Evolutionary conservation across 1,140 invertebrate genomes (phyloP).

Genomic region (Drosophila quadrilineata): DNA sequence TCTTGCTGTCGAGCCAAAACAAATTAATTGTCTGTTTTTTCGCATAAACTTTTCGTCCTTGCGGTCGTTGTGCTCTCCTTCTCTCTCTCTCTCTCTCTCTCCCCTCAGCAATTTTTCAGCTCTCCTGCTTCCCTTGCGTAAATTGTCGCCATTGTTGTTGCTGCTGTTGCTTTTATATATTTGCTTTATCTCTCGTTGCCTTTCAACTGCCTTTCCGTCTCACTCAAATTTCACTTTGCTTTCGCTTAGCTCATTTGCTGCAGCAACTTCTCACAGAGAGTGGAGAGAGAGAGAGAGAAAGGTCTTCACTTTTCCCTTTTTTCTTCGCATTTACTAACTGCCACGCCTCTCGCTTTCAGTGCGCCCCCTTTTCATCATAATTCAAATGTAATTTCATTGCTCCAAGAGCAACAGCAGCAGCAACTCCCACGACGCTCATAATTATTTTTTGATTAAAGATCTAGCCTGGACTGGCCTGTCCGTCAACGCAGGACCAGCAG

Average conservation of each 20-base stretch:
- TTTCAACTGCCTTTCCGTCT: slow-evolving; percentile 7
- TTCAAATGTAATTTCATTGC: slow-evolving; percentile 71
- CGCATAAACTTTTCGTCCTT: slow-evolving; percentile 59
- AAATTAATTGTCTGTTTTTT: slow-evolving; percentile 76
- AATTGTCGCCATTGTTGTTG: slow-evolving; percentile 44
- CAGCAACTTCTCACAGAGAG: slow-evolving; percentile 38
- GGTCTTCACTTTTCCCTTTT: slow-evolving; percentile 10
- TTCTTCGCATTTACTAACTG: slow-evolving; percentile 50
- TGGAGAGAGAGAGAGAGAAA: neutral
- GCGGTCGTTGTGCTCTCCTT: neutral
- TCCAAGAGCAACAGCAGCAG: too few relatives aligned
- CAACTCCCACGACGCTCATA: slow-evolving; percentile 59
- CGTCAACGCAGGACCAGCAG: neutral
- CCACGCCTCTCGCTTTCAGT: neutral
- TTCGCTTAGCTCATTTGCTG: slow-evolving; percentile 72
- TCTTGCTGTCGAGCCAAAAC: slow-evolving; percentile 59
- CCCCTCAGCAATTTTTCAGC: slow-evolving; percentile 54
- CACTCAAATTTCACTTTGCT: slow-evolving; percentile 63
- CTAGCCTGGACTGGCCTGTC: slow-evolving; percentile 6
- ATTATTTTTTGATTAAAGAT: slow-evolving; percentile 78
- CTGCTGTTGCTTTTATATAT: slow-evolving; percentile 20
- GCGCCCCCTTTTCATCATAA: slow-evolving; percentile 51
- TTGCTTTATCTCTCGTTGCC: slow-evolving; percentile 22
- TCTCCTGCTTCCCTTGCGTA: slow-evolving; percentile 60
- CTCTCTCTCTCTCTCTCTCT: slow-evolving; percentile 8